Conservation (phyloP, 2,113 vertebrate species). For the Shinisaurus crocodilurus region DNA sequence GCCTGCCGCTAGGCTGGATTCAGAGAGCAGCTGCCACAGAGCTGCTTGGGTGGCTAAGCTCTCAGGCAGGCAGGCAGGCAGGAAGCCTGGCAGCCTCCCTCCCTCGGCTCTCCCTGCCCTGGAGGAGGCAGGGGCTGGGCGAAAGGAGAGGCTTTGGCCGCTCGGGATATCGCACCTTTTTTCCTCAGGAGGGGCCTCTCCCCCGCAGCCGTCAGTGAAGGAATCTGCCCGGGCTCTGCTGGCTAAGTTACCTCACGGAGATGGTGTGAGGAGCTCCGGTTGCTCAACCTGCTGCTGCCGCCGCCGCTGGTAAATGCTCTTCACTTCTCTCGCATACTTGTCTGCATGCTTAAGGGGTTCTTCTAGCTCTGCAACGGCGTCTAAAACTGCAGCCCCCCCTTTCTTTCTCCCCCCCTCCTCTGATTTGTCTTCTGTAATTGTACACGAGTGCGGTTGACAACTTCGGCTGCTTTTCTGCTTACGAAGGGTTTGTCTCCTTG, state of each 20-base stretch:
- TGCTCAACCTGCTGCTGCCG: constrained; percentile 73
- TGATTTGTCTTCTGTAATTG: neutral
- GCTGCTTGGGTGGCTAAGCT: constrained; percentile 69
- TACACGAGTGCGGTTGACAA: constrained; percentile 71
- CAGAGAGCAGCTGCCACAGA: constrained; percentile 72
- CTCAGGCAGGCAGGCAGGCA: constrained; percentile 25
- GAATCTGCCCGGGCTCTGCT: constrained; percentile 75
- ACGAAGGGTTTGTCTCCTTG: constrained; percentile 14
- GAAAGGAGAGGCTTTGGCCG: constrained; percentile 46
- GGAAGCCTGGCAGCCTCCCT: neutral
- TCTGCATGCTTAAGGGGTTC: constrained; percentile 68
- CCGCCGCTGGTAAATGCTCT: constrained; percentile 77
- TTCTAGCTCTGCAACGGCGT: constrained; percentile 63
- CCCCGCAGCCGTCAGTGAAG: constrained; percentile 69
- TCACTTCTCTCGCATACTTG: constrained; percentile 68
- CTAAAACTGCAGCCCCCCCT: constrained; percentile 65
- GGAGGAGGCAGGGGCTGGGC: constrained; percentile 65
- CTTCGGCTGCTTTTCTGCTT: constrained; percentile 63
- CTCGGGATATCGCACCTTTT: constrained; percentile 10
- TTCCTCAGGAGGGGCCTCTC: constrained; percentile 29
- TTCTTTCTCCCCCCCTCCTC: constrained; percentile 3
- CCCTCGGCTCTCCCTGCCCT: neutral
- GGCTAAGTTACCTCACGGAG: constrained; percentile 80
- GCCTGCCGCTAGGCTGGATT: constrained; percentile 64
- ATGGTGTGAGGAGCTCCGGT: constrained; percentile 77